phyloP scores from a whole-genome alignment of 2,113 vertebrate genomes.

The Bubo blakistoni region DNA sequence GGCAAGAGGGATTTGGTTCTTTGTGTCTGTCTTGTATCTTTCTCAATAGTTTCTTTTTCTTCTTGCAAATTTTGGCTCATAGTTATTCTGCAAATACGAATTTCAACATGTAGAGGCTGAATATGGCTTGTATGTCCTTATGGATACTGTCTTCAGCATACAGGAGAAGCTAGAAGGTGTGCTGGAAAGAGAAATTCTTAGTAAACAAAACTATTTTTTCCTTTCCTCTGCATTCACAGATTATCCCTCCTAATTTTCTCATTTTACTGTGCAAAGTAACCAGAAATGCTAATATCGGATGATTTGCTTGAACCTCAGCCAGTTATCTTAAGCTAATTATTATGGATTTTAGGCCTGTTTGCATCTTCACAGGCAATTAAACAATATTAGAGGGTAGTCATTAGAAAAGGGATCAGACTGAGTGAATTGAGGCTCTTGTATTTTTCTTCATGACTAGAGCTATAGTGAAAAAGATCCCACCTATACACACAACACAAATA shows the following conservation, averaged over 20 bases:
- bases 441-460: background rate
- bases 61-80: background rate
- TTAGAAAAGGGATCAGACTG: background rate
- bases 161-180: background rate
- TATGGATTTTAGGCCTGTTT: conserved; percentile 36
- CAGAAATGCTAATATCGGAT: background rate
- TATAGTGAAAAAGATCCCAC: background rate
- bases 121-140: background rate
- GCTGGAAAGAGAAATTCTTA: background rate
- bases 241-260: background rate
- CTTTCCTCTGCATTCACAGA: background rate
- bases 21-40: background rate
- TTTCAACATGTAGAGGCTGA: background rate
- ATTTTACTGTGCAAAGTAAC: background rate
- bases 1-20: background rate
- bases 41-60: background rate
- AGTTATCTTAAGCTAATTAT: conserved; percentile 49
- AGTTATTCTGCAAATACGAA: background rate
- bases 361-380: conserved; percentile 35
- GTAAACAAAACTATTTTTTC: background rate
- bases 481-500: background rate
- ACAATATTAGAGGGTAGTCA: conserved; percentile 4
- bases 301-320: background rate
- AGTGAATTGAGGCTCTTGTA: background rate
- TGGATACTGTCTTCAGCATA: background rate